Base-by-base conservation (phyloP, 2,113 vertebrate species). In the Typhlomys cinereus region DNA sequence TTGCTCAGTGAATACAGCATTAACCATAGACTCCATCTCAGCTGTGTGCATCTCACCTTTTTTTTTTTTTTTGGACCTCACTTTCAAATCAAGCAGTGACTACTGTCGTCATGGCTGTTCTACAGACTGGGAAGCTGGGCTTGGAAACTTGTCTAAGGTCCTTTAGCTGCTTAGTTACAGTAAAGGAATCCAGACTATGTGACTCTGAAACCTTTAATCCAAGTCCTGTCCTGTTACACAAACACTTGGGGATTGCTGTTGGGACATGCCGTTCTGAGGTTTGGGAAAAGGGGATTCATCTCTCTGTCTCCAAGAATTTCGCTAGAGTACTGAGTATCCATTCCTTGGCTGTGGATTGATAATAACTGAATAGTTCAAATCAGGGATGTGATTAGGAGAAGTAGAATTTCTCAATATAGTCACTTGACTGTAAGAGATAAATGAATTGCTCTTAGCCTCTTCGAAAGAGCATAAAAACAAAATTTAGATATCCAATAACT, bases 391-490 rank as follows among this genome's bases (percentile, higher is more conserved):
- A 71, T 57, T 1, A 44, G 23, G 39, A 62, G 54, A 57, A 57
- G 14, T 21, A 57, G 54, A 57, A 18, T 57, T 1, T 46, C 36
- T 66, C 54, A 48, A 6, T 54, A 52, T 70, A 88, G 61, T 34
- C 27, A 75, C 66, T 64, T 66, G 31, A 44, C 54, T 44, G 5
- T 82, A 54, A 44, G 67, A 48, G 69, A 54, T 66, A 20, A 48
- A 44, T 36, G n/a, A 79, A 25, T 59, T 89, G 46, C 12, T 46
- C 74, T 73, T 79, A 59, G 4, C 79, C 44, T 94, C 82, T 94
- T 95, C 21, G 82, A 80, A 93, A 83, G 74, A 85, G 18, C 62
- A 1, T 74, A 88, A 78, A n/a, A 69, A 36, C 13, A 31, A 61
- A 73, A 79, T 78, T 59, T 93, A 50, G 85, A 92, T 57, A 78